Percentiles rank a stretch among this genome's conserved stretches.
phyloP scores from a whole-genome alignment of 1,140 invertebrate species.

The Gryllus bimaculatus region DNA sequence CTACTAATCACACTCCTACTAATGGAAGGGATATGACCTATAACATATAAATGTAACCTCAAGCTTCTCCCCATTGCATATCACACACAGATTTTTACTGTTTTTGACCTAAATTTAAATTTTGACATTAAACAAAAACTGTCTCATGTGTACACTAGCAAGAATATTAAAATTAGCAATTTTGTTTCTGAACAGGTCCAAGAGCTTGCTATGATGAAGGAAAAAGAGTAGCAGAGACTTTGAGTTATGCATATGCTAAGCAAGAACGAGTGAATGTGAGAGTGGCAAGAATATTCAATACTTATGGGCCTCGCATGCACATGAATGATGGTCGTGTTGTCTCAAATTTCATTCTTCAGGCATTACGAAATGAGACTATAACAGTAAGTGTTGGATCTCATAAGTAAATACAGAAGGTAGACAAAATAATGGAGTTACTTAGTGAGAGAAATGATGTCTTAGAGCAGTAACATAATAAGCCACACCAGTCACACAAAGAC shows the following conservation, averaged over 20 bases:
- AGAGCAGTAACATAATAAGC: too few relatives aligned
- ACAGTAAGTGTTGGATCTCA: constrained; percentile 54
- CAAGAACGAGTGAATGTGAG: constrained; percentile 91
- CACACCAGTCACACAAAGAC: too few relatives aligned
- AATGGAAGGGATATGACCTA: too few relatives aligned
- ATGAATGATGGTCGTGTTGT: constrained; percentile 98
- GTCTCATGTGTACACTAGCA: too few relatives aligned
- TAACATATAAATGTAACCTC: too few relatives aligned
- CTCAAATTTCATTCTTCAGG: constrained; percentile 97
- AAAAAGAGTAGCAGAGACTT: constrained; percentile 91
- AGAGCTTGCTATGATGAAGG: constrained; percentile 98
- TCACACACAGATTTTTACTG: too few relatives aligned
- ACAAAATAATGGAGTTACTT: too few relatives aligned
- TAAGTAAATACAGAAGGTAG: not conserved
- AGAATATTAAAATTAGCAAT: not conserved
- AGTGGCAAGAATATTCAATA: constrained; percentile 98
- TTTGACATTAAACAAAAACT: too few relatives aligned
- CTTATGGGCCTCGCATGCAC: constrained; percentile 99
- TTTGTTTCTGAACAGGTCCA: constrained; percentile 47
- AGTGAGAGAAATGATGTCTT: too few relatives aligned
- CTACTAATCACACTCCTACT: too few relatives aligned
- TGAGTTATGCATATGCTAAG: constrained; percentile 94
- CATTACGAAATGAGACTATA: constrained; percentile 87
- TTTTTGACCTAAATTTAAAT: too few relatives aligned
- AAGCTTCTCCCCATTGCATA: too few relatives aligned